Evolutionary conservation across 2,113 vertebrate species (phyloP).

Genomic region (Vimba vimba): DNA sequence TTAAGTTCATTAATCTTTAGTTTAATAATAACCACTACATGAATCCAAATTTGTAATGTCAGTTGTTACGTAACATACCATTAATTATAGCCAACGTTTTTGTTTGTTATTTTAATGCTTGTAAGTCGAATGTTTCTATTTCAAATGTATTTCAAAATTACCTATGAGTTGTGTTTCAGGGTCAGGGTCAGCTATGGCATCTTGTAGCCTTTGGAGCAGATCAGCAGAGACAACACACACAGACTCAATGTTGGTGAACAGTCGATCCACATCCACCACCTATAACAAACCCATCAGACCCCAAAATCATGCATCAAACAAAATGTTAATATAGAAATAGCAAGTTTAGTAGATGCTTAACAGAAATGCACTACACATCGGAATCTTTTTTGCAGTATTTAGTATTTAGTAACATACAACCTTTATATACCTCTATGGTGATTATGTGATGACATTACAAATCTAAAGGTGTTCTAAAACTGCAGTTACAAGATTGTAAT

Average conservation of each 20-base stretch:
- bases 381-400: neutral
- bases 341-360: neutral
- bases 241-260: constrained; percentile 95
- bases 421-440: too few relatives aligned
- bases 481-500: neutral
- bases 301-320: constrained; percentile 2
- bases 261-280: constrained; percentile 89
- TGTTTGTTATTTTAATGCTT: neutral
- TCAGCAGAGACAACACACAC: constrained; percentile 89
- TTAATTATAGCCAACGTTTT: neutral
- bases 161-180: constrained; percentile 87
- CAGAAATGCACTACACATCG: neutral
- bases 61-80: neutral
- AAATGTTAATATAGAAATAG: neutral
- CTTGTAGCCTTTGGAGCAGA: constrained; percentile 84
- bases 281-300: constrained; percentile 57
- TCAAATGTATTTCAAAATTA: constrained; percentile 63
- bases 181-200: constrained; percentile 85
- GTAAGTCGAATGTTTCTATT: neutral
- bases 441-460: too few relatives aligned
- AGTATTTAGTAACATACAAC: too few relatives aligned
- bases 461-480: neutral
- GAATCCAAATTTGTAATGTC: neutral
- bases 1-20: neutral
- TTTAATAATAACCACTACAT: neutral